Conservation (phyloP, 2,113 vertebrate species). For the Phasianus colchicus region DNA sequence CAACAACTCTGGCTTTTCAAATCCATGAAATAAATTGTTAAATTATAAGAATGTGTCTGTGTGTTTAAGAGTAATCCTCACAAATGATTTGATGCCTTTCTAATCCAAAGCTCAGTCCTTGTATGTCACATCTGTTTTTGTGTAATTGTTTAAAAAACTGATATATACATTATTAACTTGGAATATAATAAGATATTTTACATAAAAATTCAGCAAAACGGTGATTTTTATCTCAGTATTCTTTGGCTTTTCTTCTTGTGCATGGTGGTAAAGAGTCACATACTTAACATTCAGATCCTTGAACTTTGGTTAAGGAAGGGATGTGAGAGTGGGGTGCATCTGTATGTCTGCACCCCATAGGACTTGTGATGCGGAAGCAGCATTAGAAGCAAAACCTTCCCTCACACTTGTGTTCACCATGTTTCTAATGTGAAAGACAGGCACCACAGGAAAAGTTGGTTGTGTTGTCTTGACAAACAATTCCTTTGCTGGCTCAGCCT, state of each 20-base stretch:
- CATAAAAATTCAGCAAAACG: not conserved
- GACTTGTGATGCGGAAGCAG: not conserved
- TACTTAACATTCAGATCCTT: not conserved
- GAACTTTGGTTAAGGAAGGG: not conserved
- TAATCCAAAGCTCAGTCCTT: not conserved
- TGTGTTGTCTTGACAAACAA: not conserved
- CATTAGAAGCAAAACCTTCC: not conserved
- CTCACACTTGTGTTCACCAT: fast-evolving
- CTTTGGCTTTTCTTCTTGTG: not conserved
- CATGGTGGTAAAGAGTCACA: not conserved
- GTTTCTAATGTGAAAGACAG: not conserved
- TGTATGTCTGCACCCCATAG: fast-evolving
- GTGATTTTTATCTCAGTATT: not conserved
- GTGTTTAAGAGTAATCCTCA: not conserved
- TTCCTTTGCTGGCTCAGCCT: constrained; percentile 23
- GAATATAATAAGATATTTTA: not conserved
- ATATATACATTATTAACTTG: not conserved
- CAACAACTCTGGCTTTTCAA: not conserved
- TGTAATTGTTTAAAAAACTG: not conserved
- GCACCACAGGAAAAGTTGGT: not conserved
- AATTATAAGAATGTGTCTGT: not conserved
- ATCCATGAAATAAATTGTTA: not conserved
- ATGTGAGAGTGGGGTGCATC: not conserved
- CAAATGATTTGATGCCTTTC: not conserved
- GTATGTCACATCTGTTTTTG: not conserved